A percentile compares a stretch with the other conserved stretches of the same genome.
phyloP scores from a whole-genome alignment of 2,888 invertebrate species.

The Hemicrepidius hirtus region DNA sequence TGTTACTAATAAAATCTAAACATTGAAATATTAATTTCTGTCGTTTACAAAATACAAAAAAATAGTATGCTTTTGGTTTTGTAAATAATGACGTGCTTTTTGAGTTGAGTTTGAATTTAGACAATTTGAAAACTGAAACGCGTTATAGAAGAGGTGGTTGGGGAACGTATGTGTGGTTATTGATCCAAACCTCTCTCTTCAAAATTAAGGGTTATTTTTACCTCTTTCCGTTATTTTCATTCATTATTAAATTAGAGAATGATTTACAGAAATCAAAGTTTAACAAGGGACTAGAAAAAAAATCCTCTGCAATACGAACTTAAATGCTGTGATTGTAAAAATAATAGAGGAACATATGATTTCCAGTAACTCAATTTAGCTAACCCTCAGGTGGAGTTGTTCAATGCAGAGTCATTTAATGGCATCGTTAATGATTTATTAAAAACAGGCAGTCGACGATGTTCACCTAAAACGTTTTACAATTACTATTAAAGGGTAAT shows the following conservation, averaged over 20 bases:
- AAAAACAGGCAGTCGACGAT: constrained; percentile 10
- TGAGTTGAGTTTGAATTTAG: not conserved
- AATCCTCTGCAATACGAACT: no score
- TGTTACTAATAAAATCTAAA: not conserved
- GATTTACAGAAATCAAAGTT: no score
- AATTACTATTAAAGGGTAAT: constrained; percentile 10
- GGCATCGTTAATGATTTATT: constrained; percentile 18
- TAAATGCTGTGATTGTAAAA: no score
- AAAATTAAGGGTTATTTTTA: constrained; percentile 11
- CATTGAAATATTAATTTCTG: no score
- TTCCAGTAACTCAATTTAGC: constrained; percentile 4
- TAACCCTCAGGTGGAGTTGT: not conserved
- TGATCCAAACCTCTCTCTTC: constrained; percentile 4
- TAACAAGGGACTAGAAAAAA: no score
- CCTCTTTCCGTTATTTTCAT: not conserved
- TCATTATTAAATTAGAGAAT: not conserved
- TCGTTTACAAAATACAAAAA: no score
- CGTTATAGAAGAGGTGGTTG: constrained; percentile 4
- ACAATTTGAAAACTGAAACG: not conserved
- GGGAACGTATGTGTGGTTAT: constrained; percentile 6
- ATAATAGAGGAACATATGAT: no score
- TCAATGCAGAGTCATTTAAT: not conserved
- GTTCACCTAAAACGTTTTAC: constrained; percentile 13
- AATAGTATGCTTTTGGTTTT: no score
- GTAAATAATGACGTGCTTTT: no score